Evolutionary conservation across 2,113 vertebrate genomes (phyloP).

Genomic region (Elaphurus davidianus): DNA sequence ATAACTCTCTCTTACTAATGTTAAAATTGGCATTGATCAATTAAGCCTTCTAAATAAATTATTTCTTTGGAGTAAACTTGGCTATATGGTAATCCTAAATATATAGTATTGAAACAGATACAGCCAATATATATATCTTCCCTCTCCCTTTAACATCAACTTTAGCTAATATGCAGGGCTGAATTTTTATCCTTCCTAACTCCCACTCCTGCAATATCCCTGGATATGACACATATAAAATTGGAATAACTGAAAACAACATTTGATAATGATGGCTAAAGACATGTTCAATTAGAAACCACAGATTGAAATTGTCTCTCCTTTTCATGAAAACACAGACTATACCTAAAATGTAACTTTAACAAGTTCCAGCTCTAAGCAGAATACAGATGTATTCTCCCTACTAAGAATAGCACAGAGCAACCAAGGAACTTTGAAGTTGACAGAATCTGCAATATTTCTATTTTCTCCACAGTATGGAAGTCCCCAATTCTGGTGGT

Average conservation of each 20-base stretch:
- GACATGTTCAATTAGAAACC: not conserved
- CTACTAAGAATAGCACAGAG: not conserved
- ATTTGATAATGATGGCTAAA: not conserved
- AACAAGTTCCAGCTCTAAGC: not conserved
- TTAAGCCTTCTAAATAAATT: not conserved
- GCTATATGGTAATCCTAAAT: not conserved
- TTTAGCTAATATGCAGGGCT: not conserved
- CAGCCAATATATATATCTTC: not conserved
- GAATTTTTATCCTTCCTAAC: not conserved
- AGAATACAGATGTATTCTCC: not conserved
- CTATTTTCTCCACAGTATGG: not conserved
- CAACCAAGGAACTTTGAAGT: not conserved
- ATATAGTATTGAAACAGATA: not conserved
- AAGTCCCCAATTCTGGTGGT: not conserved
- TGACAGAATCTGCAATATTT: not conserved
- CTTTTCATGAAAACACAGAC: not conserved
- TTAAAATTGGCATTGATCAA: not conserved
- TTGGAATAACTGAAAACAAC: not conserved
- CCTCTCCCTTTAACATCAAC: not conserved
- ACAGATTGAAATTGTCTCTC: not conserved
- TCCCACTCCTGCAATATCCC: not conserved
- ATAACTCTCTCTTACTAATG: not conserved
- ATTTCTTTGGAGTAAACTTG: not conserved
- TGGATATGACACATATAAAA: not conserved
- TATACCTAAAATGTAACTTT: not conserved